These are phyloP conservation scores for Antigone vipio DNA, from an alignment of 2,113 vertebrate species.

Conservation along the genomic window DNA sequence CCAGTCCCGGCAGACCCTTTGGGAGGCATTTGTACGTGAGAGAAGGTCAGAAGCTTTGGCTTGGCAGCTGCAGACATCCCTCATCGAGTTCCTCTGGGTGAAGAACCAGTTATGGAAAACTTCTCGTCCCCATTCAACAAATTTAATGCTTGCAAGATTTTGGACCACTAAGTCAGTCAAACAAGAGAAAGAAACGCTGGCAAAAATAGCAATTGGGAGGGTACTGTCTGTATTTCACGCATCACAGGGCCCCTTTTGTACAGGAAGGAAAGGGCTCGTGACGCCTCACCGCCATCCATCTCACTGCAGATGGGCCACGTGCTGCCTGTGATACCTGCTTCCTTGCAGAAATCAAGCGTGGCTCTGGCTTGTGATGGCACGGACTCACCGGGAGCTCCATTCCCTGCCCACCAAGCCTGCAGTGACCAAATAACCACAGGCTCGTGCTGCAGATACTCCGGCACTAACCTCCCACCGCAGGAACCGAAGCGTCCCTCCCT, in stretches of 20 bases:
- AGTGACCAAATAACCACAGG: accelerated
- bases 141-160: not conserved
- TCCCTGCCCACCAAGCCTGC: not conserved
- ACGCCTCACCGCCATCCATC: not conserved
- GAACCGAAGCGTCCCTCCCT: not conserved
- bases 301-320: not conserved
- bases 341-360: not conserved
- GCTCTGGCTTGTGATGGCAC: not conserved
- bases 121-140: not conserved
- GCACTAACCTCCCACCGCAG: accelerated
- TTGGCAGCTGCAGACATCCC: not conserved
- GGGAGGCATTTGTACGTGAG: not conserved
- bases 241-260: not conserved
- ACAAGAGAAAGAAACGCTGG: not conserved
- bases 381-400: not conserved
- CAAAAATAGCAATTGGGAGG: not conserved
- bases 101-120: not conserved
- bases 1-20: not conserved
- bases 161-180: not conserved
- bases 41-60: not conserved
- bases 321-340: not conserved
- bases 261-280: slow-evolving; percentile 15
- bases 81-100: accelerated
- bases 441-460: not conserved
- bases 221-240: not conserved